Evolutionary conservation across 2,888 invertebrate species (phyloP), one percentile per base, ranked within the genome.

Genomic region (Ctena decussata): DNA sequence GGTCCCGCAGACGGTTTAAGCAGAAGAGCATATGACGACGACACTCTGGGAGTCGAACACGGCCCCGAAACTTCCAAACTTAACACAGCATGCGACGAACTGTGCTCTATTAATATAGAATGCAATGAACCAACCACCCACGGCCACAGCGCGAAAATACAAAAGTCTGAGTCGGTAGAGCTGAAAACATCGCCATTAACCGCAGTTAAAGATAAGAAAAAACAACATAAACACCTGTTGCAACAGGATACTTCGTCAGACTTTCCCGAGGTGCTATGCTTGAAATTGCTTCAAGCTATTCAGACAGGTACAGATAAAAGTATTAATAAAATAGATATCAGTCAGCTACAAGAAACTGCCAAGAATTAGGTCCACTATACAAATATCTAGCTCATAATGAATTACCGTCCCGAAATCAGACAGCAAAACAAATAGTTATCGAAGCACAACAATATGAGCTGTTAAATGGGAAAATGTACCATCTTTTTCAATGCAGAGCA

Each of bases 361-460:
- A 18, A 3, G 65, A 65, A 60, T 1, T 65, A 27, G 21, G 21
- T 3, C 18, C 65, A 35, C 32, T 65, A 15, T 65, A 65, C 35
- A 18, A 2, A 21, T 65, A 65, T 24, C 21, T 65, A 35, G 1
- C 3, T 0, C 1, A 21, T 12, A 18, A 30, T 3, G 2, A 32
- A 65, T 35, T 65, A 21, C 65, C 65, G 11, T 1, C 32, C 8
- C 32, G 35, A 32, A 2, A 8, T 6, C 21, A 18, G 18, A 21
- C 15, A 37, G 35, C 53, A 11, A 74, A n/a, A 27, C 18, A 37
- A n/a, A n/a, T 74, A 6, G 37, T 74, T 21, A 18, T 27, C n/a
- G 74, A 74, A 57, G 2, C 35, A 18, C 49, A 53, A 35, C 74
- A 74, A 53, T 53, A 74, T 27, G n/a, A 53, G n/a, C 1, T 74